Percentiles rank a stretch among this genome's conserved stretches.
Conservation (phyloP, 2,113 vertebrate species). For the Paratilapia polleni region DNA sequence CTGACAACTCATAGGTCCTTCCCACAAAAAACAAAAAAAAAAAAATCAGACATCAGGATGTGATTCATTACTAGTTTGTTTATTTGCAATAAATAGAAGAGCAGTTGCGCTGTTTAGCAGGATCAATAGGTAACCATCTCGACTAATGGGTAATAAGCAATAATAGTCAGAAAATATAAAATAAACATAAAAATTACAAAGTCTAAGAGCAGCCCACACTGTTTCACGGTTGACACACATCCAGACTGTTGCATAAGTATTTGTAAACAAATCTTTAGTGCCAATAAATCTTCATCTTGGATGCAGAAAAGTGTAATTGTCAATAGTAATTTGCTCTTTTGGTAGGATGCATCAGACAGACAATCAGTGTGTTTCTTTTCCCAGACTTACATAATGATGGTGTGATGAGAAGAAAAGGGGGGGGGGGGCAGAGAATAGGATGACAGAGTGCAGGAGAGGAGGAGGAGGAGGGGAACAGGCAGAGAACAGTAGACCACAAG, state of each 20-base stretch:
- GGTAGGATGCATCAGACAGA: constrained; percentile 4
- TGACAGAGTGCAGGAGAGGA: constrained; percentile 28
- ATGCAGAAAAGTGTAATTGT: background rate
- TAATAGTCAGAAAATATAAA: too few species aligned
- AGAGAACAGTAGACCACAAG: constrained; percentile 13
- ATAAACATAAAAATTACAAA: too few species aligned
- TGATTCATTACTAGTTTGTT: too few species aligned
- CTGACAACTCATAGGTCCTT: background rate
- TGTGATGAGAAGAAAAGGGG: constrained; percentile 39
- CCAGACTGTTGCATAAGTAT: background rate
- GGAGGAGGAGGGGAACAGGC: constrained; percentile 23
- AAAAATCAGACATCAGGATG: too few species aligned
- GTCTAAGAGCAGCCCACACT: background rate
- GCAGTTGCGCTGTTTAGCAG: too few species aligned
- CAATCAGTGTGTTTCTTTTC: constrained; percentile 22
- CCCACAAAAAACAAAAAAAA: too few species aligned
- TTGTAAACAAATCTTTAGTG: background rate
- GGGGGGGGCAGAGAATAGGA: constrained; percentile 26
- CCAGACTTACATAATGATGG: constrained; percentile 55
- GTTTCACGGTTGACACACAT: background rate
- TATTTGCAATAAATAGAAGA: too few species aligned
- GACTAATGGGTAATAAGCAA: too few species aligned
- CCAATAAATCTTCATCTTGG: background rate
- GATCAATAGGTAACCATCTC: too few species aligned
- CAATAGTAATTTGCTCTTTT: background rate